phyloP scores from a whole-genome alignment of 2,888 invertebrate species.

The Eupithecia inturbata region DNA sequence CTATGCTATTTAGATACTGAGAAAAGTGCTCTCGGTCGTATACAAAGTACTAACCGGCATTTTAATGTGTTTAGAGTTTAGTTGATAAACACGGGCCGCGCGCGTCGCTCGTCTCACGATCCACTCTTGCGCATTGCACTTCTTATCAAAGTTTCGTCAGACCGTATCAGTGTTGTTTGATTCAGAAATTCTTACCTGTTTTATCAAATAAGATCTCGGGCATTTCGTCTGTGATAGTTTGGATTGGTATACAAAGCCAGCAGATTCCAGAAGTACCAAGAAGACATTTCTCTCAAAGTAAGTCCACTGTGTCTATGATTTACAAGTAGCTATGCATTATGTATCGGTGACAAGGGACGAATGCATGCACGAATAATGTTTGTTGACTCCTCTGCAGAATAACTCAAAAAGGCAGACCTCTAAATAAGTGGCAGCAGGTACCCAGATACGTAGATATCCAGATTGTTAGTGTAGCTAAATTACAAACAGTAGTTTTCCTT shows the following conservation, averaged over 20 bases:
- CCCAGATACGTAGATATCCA: too few relatives aligned
- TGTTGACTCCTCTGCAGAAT: slow-evolving; percentile 21
- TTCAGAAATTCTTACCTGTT: slow-evolving; percentile 7
- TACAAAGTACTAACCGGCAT: slow-evolving; percentile 67
- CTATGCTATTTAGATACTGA: slow-evolving; percentile 52
- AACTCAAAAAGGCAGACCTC: not conserved
- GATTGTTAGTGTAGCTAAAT: not conserved
- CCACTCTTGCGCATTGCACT: slow-evolving; percentile 52
- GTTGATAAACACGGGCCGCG: slow-evolving; percentile 76
- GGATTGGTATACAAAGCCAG: not conserved
- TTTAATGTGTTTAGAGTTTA: slow-evolving; percentile 69
- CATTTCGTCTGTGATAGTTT: not conserved
- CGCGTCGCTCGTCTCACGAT: slow-evolving; percentile 65
- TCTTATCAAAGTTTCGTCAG: slow-evolving; percentile 48
- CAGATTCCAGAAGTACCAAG: slow-evolving; percentile 5
- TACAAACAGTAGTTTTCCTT: not conserved
- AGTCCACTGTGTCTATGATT: slow-evolving; percentile 56
- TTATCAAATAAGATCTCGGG: not conserved
- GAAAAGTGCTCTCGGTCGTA: slow-evolving; percentile 59
- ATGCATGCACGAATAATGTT: slow-evolving; percentile 53
- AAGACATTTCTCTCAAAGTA: slow-evolving; percentile 71
- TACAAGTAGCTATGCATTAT: slow-evolving; percentile 60
- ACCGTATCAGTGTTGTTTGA: slow-evolving; percentile 1
- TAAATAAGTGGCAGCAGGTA: not conserved
- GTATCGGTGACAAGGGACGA: slow-evolving; percentile 57